These are phyloP conservation scores for Conistra vaccinii DNA, from an alignment of 2,888 invertebrate species.

Conservation along the genomic window DNA sequence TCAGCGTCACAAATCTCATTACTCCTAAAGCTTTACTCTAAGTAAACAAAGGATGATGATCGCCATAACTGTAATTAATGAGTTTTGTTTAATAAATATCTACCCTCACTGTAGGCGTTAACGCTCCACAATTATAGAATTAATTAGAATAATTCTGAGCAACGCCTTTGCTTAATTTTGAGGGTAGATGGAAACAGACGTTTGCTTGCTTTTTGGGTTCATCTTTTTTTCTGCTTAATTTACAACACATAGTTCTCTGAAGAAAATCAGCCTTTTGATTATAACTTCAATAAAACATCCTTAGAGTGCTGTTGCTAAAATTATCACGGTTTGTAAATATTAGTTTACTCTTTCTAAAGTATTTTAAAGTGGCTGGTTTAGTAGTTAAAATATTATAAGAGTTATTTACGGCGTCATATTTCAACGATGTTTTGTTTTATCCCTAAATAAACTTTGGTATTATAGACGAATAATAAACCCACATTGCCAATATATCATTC, in stretches of 20 bases:
- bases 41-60: slow-evolving; percentile 66
- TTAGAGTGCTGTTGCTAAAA: neutral
- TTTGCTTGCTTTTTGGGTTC: slow-evolving; percentile 20
- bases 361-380: neutral
- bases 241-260: neutral
- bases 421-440: slow-evolving; percentile 18
- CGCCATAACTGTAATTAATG: slow-evolving; percentile 70
- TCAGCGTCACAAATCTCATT: slow-evolving; percentile 58
- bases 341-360: neutral
- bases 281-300: neutral
- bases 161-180: slow-evolving; percentile 63
- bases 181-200: slow-evolving; percentile 58
- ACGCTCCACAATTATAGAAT: slow-evolving; percentile 69
- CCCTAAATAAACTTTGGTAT: neutral
- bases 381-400: neutral
- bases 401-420: neutral
- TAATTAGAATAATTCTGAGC: slow-evolving; percentile 69
- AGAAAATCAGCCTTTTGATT: neutral
- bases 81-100: slow-evolving; percentile 70
- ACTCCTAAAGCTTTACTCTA: slow-evolving; percentile 54
- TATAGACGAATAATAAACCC: slow-evolving; percentile 46
- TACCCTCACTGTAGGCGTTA: slow-evolving; percentile 64
- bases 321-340: neutral
- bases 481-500: slow-evolving; percentile 46
- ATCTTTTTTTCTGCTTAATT: neutral